These are phyloP conservation scores for Caenorhabditis sp. DNA, from an alignment of 2,888 invertebrate genomes.

Conservation along the genomic window DNA sequence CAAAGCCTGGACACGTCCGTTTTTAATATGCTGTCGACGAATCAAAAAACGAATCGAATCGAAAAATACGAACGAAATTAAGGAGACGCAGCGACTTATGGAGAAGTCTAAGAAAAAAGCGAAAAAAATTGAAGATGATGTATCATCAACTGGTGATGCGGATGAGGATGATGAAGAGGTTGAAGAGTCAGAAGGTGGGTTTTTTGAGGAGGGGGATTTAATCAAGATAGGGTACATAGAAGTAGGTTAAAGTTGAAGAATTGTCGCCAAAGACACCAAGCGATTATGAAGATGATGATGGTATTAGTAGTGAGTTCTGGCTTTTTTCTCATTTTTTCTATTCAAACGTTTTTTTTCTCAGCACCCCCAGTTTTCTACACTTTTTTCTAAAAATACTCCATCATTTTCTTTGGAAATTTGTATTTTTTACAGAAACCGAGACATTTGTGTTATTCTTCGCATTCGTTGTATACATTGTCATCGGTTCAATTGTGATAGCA, in stretches of 20 bases:
- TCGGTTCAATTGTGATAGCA: slow-evolving; percentile 62
- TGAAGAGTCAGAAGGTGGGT: slow-evolving; percentile 42
- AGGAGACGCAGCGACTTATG: slow-evolving; percentile 53
- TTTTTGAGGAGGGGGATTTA: background rate
- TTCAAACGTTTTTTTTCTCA: background rate
- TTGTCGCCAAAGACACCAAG: background rate
- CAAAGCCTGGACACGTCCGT: slow-evolving; percentile 57
- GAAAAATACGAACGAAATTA: slow-evolving; percentile 20
- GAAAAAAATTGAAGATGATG: slow-evolving; percentile 34
- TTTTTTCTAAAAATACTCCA: background rate
- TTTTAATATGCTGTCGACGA: slow-evolving; percentile 31
- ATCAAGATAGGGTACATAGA: background rate
- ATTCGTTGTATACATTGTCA: slow-evolving; percentile 63
- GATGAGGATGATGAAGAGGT: slow-evolving; percentile 10
- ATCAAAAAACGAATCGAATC: slow-evolving; percentile 15
- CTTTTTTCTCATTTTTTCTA: background rate
- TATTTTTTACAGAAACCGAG: slow-evolving; percentile 33
- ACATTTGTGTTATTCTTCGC: slow-evolving; percentile 60
- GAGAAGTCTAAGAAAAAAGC: slow-evolving; percentile 50
- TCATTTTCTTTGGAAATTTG: background rate
- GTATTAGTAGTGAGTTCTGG: slow-evolving; percentile 22
- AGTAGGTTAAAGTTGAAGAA: background rate
- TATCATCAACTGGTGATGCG: slow-evolving; percentile 10
- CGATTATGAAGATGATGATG: slow-evolving; percentile 15
- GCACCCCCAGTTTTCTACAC: background rate